Base-by-base conservation (phyloP, 2,888 invertebrate species). In the Drymonia ruficornis region DNA sequence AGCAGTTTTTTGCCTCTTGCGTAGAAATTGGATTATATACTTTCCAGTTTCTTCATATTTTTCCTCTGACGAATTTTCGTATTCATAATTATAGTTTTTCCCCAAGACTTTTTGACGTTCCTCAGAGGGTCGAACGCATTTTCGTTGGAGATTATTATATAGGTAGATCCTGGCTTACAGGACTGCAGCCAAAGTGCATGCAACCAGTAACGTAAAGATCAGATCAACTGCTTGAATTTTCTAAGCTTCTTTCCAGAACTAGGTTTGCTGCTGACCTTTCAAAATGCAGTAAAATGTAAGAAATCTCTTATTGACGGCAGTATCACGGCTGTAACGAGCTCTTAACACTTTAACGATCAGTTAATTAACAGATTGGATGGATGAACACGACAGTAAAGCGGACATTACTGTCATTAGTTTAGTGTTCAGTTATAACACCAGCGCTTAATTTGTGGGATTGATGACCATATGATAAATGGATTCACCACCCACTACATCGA, bases 251-350 rank as follows among this genome's bases (percentile, higher is more conserved):
- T 7, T 23, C 4, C n/a, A n/a, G 36, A 5, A 13, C 5, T 13
- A 36, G 13, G 13, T 36, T 3, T 16, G 16, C 16, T 8, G 40
- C 43, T 49, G 34, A 53, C 60, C 54, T 61, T 34, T 34, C 31
- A 36, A 9, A 31, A 9, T 11, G 36, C 36, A n/a, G 36, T 36
- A 36, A 36, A n/a, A 6, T 36, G 36, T n/a, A n/a, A n/a, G 36
- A 13, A 4, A n/a, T 36, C 36, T n/a, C 36, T 5, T n/a, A n/a
- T 12, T 8, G 18, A 16, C 18, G 45, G n/a, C 18, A 29, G 8
- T 9, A 43, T 34, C 38, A 28, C 36, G 36, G 46, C 31, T 23
- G 42, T 19, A 0, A 64, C 50, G 64, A 44, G 53, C 44, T 49
- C 49, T 16, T 16, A 40, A 40, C 40, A 40, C 16, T 11, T 40